Evolutionary conservation across 92 coral and sea anemone species (phyloP), one percentile per base, ranked within the genome.

Genomic region (Nematostella vectensis): DNA sequence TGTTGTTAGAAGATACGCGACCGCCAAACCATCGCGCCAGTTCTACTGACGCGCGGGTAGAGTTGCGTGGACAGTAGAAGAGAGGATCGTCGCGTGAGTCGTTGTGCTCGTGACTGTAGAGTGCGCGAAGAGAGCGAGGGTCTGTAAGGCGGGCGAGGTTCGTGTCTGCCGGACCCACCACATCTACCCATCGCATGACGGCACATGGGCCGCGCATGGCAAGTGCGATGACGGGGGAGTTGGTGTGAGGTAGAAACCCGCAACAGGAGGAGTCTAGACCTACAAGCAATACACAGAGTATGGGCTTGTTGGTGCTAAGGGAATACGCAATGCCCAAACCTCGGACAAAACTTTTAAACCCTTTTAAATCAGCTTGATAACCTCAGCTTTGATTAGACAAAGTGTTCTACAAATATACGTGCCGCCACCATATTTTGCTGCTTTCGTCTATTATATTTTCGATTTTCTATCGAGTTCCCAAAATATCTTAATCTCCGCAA

Each of bases 11-110:
- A 0, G 96, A 82, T 15, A 93, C 85, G 6, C 99, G 84, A 3
- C 96, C 99, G 10, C 99, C 96, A 68, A 93, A 93, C 85, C 91
- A 83, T 25, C 99, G 82, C 16, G 96, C 88, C 17, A 93, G 63
- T 58, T 78, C 87, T 6, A 50, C 30, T 17, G 57, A 66, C 15
- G 96, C 99, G 18, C 77, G 74, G 27, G 55, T 72, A 1, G 69
- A 38, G 31, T 68, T 79, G 37, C 99, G 64, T 0, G 99, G 96
- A 71, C 93, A 86, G 74, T 84, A 93, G 71, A 93, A 93, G 68
- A 87, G 42, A 52, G 55, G 72, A 59, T 93, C 99, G 53, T 85
- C 95, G 30, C 70, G 79, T 47, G 61, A 58, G 11, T 70, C 83
- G 4, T 47, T 48, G 8, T 6, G 15, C 8, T 33, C 40, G 6